Conservation (phyloP, 2,888 invertebrate species). For the Cephonodes hylas region DNA sequence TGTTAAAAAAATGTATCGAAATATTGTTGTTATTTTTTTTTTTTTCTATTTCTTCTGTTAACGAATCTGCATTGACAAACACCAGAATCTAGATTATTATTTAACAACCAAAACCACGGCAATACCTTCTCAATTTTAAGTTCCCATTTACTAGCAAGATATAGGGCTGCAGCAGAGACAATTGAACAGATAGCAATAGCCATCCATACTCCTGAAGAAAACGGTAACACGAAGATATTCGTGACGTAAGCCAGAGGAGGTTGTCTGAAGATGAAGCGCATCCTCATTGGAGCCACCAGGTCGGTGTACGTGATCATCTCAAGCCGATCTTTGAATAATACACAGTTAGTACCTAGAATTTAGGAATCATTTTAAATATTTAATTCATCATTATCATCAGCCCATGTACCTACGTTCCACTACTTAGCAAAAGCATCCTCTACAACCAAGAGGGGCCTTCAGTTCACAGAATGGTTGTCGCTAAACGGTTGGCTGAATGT, state of each 20-base stretch:
- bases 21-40: neutral
- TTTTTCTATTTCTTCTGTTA: neutral
- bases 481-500: too few relatives aligned
- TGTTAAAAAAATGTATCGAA: too few relatives aligned
- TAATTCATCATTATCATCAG: too few relatives aligned
- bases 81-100: too few relatives aligned
- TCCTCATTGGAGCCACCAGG: conserved; percentile 63
- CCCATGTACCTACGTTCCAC: too few relatives aligned
- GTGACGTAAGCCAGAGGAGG: conserved; percentile 83
- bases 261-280: conserved; percentile 82
- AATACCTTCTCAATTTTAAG: conserved; percentile 36
- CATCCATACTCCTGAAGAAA: conserved; percentile 82
- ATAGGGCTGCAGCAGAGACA: conserved; percentile 54
- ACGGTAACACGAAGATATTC: conserved; percentile 84
- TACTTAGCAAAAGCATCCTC: too few relatives aligned
- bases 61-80: too few relatives aligned
- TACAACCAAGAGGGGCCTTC: too few relatives aligned
- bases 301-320: conserved; percentile 72
- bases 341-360: conserved; percentile 50
- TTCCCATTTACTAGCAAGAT: conserved; percentile 60
- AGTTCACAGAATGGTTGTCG: too few relatives aligned
- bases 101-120: neutral
- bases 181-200: conserved; percentile 63
- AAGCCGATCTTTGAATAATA: conserved; percentile 44
- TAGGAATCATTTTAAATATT: neutral